A percentile compares a stretch with the other conserved stretches of the same genome.
Conservation (phyloP, 1,140 invertebrate genomes). For the Apolygus lucorum region DNA sequence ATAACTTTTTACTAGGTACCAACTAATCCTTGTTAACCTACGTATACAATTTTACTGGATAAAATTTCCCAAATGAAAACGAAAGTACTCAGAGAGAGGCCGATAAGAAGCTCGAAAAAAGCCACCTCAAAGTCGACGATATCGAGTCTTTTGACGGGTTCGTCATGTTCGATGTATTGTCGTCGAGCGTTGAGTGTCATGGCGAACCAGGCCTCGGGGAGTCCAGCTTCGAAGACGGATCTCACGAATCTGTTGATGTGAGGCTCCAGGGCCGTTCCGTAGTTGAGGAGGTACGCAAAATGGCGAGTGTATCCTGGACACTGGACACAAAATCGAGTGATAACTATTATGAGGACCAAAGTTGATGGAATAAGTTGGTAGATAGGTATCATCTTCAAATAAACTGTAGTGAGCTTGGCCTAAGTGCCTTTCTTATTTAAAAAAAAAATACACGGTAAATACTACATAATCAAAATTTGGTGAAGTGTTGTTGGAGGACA, state of each 20-base stretch:
- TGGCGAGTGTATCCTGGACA: not conserved
- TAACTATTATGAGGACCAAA: too few species aligned
- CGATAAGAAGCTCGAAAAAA: not conserved
- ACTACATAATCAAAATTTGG: too few species aligned
- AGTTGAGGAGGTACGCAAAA: not conserved
- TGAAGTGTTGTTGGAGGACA: too few species aligned
- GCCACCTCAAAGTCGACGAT: not conserved
- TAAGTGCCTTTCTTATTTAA: too few species aligned
- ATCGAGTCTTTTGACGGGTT: not conserved
- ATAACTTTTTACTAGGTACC: too few species aligned
- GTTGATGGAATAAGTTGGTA: too few species aligned
- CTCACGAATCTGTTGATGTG: not conserved
- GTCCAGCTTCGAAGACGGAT: not conserved
- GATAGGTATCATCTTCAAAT: too few species aligned
- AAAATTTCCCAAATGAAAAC: not conserved
- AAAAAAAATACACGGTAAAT: too few species aligned
- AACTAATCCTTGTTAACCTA: too few species aligned
- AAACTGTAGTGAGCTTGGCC: too few species aligned
- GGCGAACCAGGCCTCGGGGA: not conserved
- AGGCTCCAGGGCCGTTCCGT: not conserved
- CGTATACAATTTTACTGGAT: too few species aligned
- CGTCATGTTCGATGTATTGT: not conserved
- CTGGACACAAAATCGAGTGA: too few species aligned
- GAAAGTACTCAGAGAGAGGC: not conserved
- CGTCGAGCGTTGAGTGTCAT: not conserved